Base-by-base conservation (phyloP, 2,888 invertebrate genomes). In the Beris morrisii region DNA sequence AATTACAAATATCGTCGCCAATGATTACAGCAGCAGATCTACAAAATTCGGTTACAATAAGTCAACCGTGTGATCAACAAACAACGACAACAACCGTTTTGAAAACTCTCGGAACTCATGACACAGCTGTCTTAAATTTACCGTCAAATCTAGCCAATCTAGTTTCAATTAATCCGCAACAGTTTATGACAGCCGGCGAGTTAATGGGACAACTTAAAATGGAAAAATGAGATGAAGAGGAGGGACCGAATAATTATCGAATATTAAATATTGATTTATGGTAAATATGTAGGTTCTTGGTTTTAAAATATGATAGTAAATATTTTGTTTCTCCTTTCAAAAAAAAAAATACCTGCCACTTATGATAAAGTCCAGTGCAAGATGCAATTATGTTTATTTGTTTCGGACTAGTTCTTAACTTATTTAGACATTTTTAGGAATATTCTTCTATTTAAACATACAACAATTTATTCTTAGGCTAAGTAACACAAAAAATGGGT, bases 31-130 rank as follows among this genome's bases (percentile, higher is more conserved):
- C 70, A 15, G 74, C 76, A 30, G 76, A 76, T 67, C 66, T 75
- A 43, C 76, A 76, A 3, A 79, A 76, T 69, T 79, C 79, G 5
- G 78, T 80, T 57, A 79, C 80, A 38, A 78, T 79, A 50, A 78
- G 78, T 12, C 78, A 79, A 67, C 72, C 78, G 13, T 54, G 65
- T 31, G 59, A 69, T 32, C 67, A 61, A 13, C 67, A 67, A 30
- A 67, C 65, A 22, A 74, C 73, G 67, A 70, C 72, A 38, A 65
- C 68, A 15, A 55, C 72, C 4, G 72, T 71, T 30, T 67, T 75
- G 31, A 75, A 75, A 70, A 71, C 73, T 4, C 54, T 74, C 5
- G 73, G 73, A 30, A 70, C 66, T 44, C 79, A 76, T 69, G 80
- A 79, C 69, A 72, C 74, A 53, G 73, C 79, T n/a, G 75, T 76